Conservation (phyloP, 1,140 invertebrate species). For the Brachionus asplanchnoidis region DNA sequence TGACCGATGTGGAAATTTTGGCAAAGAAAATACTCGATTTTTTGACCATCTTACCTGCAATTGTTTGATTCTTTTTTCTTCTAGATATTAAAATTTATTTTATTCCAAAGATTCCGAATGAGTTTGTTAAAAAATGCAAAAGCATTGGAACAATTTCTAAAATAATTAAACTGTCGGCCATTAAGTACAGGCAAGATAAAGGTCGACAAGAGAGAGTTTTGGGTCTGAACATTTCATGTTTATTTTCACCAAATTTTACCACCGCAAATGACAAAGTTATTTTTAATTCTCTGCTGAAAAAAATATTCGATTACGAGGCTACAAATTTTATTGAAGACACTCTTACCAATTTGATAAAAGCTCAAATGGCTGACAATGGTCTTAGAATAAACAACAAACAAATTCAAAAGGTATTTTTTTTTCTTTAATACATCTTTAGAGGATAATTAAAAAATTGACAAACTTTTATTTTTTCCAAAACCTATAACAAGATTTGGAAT, state of each 20-base stretch:
- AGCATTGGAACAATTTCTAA: not conserved
- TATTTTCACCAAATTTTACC: not conserved
- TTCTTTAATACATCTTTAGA: too few species aligned
- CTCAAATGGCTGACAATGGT: not conserved
- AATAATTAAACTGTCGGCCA: conserved; percentile 20
- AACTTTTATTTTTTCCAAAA: too few species aligned
- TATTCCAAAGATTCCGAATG: not conserved
- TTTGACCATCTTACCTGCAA: not conserved
- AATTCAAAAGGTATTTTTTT: not conserved
- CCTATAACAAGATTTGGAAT: too few species aligned
- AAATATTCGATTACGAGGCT: conserved; percentile 2
- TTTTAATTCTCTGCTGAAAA: not conserved
- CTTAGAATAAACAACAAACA: conserved; percentile 3
- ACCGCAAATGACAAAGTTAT: not conserved
- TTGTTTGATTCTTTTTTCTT: not conserved
- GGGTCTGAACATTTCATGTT: not conserved
- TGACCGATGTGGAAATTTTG: not conserved
- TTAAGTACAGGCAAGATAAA: not conserved
- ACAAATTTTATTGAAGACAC: conserved; percentile 21
- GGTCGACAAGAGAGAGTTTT: conserved; percentile 3
- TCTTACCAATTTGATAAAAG: conserved; percentile 17
- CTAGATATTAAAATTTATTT: not conserved
- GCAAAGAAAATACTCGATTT: conserved; percentile 2
- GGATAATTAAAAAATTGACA: too few species aligned
- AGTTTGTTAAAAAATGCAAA: not conserved